Evolutionary conservation across 2,888 invertebrate genomes (phyloP).

Genomic region (Drosophila suboccidentalis): DNA sequence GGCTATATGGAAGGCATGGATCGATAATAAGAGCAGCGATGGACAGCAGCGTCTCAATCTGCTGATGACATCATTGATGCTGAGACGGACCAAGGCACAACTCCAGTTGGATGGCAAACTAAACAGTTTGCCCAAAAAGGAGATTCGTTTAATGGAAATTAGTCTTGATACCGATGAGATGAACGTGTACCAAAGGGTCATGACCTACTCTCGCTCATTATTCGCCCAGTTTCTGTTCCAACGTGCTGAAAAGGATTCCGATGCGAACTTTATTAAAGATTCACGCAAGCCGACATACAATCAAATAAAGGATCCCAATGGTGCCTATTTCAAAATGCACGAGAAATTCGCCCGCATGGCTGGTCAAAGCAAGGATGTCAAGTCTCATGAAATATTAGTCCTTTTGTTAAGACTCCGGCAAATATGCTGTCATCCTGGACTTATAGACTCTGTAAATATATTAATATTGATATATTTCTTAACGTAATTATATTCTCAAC

Average conservation of each 20-base stretch:
- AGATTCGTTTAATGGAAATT: slow-evolving; percentile 87
- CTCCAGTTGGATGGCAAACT: slow-evolving; percentile 89
- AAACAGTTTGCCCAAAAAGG: slow-evolving; percentile 88
- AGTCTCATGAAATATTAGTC: slow-evolving; percentile 91
- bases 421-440: slow-evolving; percentile 94
- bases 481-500: not conserved
- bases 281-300: slow-evolving; percentile 75
- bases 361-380: slow-evolving; percentile 87
- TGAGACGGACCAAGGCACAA: slow-evolving; percentile 95
- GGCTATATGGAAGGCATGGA: slow-evolving; percentile 95
- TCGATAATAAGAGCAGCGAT: slow-evolving; percentile 92
- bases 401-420: slow-evolving; percentile 94
- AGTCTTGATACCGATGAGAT: slow-evolving; percentile 90
- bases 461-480: not conserved
- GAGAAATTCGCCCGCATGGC: slow-evolving; percentile 88
- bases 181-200: slow-evolving; percentile 91
- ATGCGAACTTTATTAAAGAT: slow-evolving; percentile 80
- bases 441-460: slow-evolving; percentile 89
- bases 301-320: slow-evolving; percentile 85
- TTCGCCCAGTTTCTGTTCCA: slow-evolving; percentile 92
- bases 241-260: slow-evolving; percentile 89
- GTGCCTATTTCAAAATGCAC: slow-evolving; percentile 88
- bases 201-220: slow-evolving; percentile 90
- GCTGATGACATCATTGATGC: slow-evolving; percentile 93
- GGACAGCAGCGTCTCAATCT: slow-evolving; percentile 94